Percentiles rank a stretch among this genome's conserved stretches.
Conservation (phyloP, 2,888 invertebrate species). For the Lycaena phlaeas region DNA sequence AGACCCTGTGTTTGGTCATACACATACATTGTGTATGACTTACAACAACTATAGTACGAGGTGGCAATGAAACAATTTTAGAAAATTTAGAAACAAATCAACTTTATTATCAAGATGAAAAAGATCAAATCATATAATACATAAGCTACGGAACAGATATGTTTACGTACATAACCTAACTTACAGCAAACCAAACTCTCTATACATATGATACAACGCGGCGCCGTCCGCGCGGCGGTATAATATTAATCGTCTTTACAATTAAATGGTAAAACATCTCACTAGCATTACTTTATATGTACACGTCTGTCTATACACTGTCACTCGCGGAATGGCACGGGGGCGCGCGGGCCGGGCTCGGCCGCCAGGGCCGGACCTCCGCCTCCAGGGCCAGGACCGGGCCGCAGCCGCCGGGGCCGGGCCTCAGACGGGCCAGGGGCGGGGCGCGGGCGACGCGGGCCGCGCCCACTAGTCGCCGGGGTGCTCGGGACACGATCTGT, state of each 20-base stretch:
- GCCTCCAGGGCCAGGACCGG: too few relatives aligned
- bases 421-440: constrained; percentile 54
- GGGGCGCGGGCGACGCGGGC: constrained; percentile 12
- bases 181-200: constrained; percentile 28
- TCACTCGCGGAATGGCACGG: constrained; percentile 40
- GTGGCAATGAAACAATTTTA: constrained; percentile 30
- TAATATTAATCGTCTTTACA: constrained; percentile 29
- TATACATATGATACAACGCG: constrained; percentile 25
- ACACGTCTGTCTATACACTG: constrained; percentile 61
- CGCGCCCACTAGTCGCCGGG: constrained; percentile 86
- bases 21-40: too few relatives aligned
- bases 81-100: constrained; percentile 73
- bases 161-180: constrained; percentile 30
- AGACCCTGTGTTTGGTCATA: too few relatives aligned
- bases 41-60: too few relatives aligned
- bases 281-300: constrained; percentile 62
- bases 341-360: constrained; percentile 11
- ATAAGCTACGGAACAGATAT: constrained; percentile 64
- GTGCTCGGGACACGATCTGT: constrained; percentile 99
- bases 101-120: constrained; percentile 73
- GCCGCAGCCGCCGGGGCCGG: too few relatives aligned
- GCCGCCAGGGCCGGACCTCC: too few relatives aligned
- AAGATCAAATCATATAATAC: constrained; percentile 69
- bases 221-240: constrained; percentile 9
- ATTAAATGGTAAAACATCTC: constrained; percentile 60